These are phyloP conservation scores for Limnodromus scolopaceus DNA, from an alignment of 2,797 vertebrate genomes.

Conservation along the genomic window DNA sequence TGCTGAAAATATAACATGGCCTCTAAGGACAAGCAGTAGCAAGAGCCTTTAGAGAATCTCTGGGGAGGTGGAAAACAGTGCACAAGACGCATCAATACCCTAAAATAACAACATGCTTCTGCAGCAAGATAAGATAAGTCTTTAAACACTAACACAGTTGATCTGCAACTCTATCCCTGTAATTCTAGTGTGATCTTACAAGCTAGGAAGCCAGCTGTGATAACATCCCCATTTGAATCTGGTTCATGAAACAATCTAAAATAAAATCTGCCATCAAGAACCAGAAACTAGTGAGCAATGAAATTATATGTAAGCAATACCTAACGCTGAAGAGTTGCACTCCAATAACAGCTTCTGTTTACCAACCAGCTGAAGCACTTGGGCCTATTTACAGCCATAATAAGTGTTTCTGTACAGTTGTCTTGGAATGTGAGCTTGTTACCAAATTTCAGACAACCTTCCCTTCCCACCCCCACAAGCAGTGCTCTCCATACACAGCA, in stretches of 20 bases:
- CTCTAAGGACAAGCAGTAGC: background rate
- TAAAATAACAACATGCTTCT: constrained; percentile 49
- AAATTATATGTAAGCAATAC: background rate
- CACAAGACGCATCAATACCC: constrained; percentile 26
- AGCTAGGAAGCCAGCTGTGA: background rate
- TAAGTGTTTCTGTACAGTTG: background rate
- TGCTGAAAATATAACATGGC: background rate
- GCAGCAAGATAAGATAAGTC: constrained; percentile 34
- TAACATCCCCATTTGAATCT: background rate
- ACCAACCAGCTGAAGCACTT: background rate
- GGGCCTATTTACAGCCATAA: background rate
- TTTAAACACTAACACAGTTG: background rate
- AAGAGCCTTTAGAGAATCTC: constrained; percentile 17
- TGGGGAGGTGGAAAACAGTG: constrained; percentile 1
- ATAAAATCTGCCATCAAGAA: constrained; percentile 2
- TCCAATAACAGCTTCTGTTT: background rate
- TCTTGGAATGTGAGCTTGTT: background rate
- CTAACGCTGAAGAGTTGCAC: background rate
- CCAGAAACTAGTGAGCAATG: background rate
- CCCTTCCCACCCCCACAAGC: background rate
- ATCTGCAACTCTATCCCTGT: constrained; percentile 5
- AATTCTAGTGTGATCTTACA: background rate
- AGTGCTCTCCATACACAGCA: background rate
- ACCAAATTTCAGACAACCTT: constrained; percentile 36
- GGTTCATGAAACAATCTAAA: constrained; percentile 9